These are phyloP conservation scores for Trachymyrmex cornetzi DNA, from an alignment of 1,140 invertebrate species.

Conservation along the genomic window DNA sequence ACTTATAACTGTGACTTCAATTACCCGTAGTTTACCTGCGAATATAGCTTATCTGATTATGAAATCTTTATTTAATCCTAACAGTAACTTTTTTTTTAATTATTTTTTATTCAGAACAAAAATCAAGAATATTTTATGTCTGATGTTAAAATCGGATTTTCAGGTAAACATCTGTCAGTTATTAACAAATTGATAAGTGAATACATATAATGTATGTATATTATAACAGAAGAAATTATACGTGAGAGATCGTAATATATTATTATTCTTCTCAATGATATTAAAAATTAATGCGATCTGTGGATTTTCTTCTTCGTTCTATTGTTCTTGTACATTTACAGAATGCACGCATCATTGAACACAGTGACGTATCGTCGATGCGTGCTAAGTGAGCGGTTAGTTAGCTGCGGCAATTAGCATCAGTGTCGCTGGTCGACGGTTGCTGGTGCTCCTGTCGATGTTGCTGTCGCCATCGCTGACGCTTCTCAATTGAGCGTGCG, in stretches of 20 bases:
- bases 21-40: neutral
- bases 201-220: neutral
- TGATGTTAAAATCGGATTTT: too few species aligned
- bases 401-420: slow-evolving; percentile 79
- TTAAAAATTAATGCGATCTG: neutral
- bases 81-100: slow-evolving; percentile 8
- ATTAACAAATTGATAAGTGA: neutral
- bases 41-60: neutral
- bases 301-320: neutral
- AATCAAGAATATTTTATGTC: neutral
- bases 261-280: neutral
- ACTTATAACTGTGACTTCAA: neutral
- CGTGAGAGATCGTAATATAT: neutral
- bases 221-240: neutral
- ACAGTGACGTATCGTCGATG: slow-evolving; percentile 41
- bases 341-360: slow-evolving; percentile 40
- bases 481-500: slow-evolving; percentile 42
- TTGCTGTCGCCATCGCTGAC: slow-evolving; percentile 2
- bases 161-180: neutral
- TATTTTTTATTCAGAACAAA: too few species aligned
- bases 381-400: slow-evolving; percentile 79
- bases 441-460: slow-evolving; percentile 53
- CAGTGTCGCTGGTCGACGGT: slow-evolving; percentile 57
- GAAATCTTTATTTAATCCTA: neutral
- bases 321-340: neutral